phyloP scores from a whole-genome alignment of 2,113 vertebrate genomes.

The human region DNA sequence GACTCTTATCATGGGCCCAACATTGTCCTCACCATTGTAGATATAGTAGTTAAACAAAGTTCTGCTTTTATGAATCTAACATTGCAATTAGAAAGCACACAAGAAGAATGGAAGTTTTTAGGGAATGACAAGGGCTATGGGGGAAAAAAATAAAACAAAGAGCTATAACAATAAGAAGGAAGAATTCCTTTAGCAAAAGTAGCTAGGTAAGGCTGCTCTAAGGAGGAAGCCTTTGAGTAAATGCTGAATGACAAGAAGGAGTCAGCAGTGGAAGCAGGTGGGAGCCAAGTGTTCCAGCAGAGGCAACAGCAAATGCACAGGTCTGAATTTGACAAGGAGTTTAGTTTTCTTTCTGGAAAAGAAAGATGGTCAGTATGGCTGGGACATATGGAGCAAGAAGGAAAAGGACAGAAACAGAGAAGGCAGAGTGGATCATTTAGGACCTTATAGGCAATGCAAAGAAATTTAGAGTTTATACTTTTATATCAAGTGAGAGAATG shows the following conservation, averaged over 20 bases:
- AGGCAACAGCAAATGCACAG: not conserved
- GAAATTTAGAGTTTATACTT: not conserved
- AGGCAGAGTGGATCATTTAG: not conserved
- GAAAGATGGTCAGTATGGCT: not conserved
- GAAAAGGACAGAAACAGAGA: not conserved
- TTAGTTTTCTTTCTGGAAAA: not conserved
- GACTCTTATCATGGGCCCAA: not conserved
- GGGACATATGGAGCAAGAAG: not conserved
- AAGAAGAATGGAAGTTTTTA: not conserved
- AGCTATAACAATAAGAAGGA: not conserved
- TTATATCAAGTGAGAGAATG: not conserved
- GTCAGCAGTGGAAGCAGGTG: not conserved
- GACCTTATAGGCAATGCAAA: not conserved
- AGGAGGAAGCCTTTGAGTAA: not conserved
- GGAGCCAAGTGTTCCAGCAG: not conserved
- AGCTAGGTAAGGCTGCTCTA: not conserved
- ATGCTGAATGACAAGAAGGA: not conserved
- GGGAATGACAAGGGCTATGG: not conserved
- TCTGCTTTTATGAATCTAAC: not conserved
- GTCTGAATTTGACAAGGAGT: not conserved
- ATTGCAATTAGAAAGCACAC: not conserved
- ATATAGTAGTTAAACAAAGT: not conserved
- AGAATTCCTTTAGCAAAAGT: not conserved
- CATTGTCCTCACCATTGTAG: not conserved
- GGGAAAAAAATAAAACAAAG: not conserved